Evolutionary conservation across 2,797 vertebrate species (phyloP), one percentile per base, ranked within the genome.

Genomic region (Morus bassanus): DNA sequence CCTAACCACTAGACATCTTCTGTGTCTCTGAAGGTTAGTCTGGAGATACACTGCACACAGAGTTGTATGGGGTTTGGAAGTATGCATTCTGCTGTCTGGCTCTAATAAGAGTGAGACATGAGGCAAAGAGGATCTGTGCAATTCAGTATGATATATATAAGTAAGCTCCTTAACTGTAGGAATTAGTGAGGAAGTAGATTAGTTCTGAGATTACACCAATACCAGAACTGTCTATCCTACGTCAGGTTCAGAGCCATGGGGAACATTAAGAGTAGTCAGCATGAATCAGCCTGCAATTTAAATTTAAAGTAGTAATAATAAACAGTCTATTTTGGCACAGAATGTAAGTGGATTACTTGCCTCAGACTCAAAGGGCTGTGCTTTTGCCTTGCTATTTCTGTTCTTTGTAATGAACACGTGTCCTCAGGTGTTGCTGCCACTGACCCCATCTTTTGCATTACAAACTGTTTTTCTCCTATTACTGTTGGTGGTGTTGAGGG

Each of bases 181-280:
- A 95, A 96, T 96, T 97, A 95, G 93, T 75, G 78, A 91, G 56
- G 77, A 95, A 95, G 81, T 83, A 96, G 94, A 93, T 96, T 97
- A 95, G 89, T 88, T 73, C 39, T 79, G 74, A 95, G 95, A 96
- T 93, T 97, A 96, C 82, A 91, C 73, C 92, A 73, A 37, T 94
- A 91, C n/a, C 54, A 92, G 72, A 86, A 81, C 78, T 85, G 81
- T 92, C 72, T 96, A 39, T 94, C 72, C 70, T 95, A 68, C 87
- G 92, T 78, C 91, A 89, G 70, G 56, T 96, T 94, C 60, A 88
- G 88, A 93, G 79, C 68, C 76, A 88, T 84, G 81, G 89, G 84
- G 93, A 61, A 88, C 65, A 43, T 91, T 77, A 89, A 88, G 39
- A 88, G 46, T 69, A 93, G 89, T 89, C 89, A 92, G 72, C 65